These are phyloP conservation scores for Baryphthengus martii DNA, from an alignment of 2,113 vertebrate species.

Conservation along the genomic window DNA sequence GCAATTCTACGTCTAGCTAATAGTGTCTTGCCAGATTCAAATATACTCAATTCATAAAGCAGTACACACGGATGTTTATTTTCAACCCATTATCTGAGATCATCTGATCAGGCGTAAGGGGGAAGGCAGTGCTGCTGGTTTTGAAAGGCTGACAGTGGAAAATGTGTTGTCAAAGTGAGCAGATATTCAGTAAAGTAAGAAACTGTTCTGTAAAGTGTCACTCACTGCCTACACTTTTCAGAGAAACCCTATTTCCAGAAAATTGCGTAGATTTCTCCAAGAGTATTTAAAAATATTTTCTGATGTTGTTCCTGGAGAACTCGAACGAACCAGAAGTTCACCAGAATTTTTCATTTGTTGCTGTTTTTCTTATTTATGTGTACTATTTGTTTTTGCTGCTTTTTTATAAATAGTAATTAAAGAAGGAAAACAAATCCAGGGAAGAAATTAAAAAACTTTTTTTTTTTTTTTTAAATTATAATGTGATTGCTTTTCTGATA, in stretches of 20 bases:
- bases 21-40: background rate
- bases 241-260: background rate
- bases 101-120: background rate
- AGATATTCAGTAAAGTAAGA: background rate
- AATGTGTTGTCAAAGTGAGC: background rate
- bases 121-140: background rate
- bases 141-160: slow-evolving; percentile 19
- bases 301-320: background rate
- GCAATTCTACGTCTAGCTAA: background rate
- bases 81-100: background rate
- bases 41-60: background rate
- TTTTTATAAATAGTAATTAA: background rate
- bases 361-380: background rate
- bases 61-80: background rate
- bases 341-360: background rate
- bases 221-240: background rate
- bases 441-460: background rate
- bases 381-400: background rate
- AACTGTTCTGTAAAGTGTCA: background rate
- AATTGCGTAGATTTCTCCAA: background rate
- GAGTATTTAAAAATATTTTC: background rate
- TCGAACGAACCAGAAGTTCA: background rate
- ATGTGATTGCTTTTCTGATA: background rate
- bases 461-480: background rate
- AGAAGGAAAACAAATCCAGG: background rate